Conservation (phyloP, 2,113 vertebrate genomes). For the Tetrao urogallus region DNA sequence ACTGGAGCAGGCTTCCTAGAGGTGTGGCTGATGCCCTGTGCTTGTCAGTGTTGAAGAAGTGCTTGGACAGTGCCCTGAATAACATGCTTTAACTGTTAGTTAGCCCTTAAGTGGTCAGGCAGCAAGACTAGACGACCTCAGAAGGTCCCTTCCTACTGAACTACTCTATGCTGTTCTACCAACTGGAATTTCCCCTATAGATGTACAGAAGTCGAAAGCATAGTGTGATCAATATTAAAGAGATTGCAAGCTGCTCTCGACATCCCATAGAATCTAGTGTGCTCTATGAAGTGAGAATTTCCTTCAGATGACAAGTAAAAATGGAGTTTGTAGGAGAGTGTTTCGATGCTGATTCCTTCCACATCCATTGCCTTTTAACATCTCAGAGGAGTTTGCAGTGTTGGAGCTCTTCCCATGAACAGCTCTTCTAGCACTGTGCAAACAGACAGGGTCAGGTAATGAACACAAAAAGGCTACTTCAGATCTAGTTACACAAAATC, state of each 20-base stretch:
- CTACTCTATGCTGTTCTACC: not conserved
- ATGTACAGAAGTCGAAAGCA: not conserved
- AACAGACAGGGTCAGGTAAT: not conserved
- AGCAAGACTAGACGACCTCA: not conserved
- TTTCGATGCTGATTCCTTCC: not conserved
- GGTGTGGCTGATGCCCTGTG: not conserved
- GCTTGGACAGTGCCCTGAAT: not conserved
- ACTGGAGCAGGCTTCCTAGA: not conserved
- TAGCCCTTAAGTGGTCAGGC: not conserved
- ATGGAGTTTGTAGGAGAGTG: not conserved
- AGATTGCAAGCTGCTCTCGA: not conserved
- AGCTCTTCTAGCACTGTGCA: not conserved
- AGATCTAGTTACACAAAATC: conserved; percentile 12
- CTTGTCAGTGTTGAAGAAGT: not conserved
- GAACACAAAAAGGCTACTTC: not conserved
- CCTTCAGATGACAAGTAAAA: not conserved
- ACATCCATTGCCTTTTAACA: not conserved
- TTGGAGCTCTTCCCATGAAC: not conserved
- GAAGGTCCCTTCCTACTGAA: not conserved
- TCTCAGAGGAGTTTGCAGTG: not conserved
- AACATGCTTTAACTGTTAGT: not conserved
- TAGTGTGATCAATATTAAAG: not conserved
- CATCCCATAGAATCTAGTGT: not conserved
- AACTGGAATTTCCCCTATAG: not conserved
- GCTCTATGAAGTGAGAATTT: conserved; percentile 7